A percentile compares a stretch with the other conserved stretches of the same genome.
Conservation (phyloP, 1,140 invertebrate species). For the Acromyrmex charruanus region DNA sequence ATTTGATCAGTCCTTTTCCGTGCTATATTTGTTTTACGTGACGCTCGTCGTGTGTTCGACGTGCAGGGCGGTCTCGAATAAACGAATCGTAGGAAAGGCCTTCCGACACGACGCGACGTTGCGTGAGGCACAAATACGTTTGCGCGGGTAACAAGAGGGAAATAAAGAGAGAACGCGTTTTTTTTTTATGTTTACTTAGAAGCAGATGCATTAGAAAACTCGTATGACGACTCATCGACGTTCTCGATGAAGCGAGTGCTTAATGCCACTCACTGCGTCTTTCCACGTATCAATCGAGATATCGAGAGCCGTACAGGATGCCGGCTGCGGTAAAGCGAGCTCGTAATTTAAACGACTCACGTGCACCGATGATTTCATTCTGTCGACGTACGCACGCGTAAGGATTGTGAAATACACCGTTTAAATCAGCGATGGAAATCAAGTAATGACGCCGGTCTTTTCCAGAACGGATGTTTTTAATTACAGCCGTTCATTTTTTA, state of each 20-base stretch:
- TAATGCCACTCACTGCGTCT: not conserved
- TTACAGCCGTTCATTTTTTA: not conserved
- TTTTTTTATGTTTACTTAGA: constrained; percentile 76
- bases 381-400: not conserved
- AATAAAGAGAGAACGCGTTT: constrained; percentile 60
- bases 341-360: constrained; percentile 33
- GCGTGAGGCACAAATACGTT: constrained; percentile 76
- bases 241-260: constrained; percentile 8
- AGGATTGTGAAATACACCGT: constrained; percentile 11
- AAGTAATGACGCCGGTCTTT: not conserved
- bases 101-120: constrained; percentile 77
- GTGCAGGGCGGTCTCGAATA: constrained; percentile 37
- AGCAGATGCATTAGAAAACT: constrained; percentile 79
- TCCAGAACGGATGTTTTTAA: constrained; percentile 10
- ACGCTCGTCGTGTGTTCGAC: constrained; percentile 69
- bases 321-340: not conserved
- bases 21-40: constrained; percentile 72
- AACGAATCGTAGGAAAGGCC: constrained; percentile 71
- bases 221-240: constrained; percentile 72
- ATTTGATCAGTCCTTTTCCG: constrained; percentile 74
- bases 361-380: constrained; percentile 41
- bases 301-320: not conserved
- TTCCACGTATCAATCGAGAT: constrained; percentile 28
- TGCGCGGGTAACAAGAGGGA: constrained; percentile 57
- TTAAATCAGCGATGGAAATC: constrained; percentile 10